A percentile compares a stretch with the other conserved stretches of the same genome.
phyloP scores from a whole-genome alignment of 2,113 vertebrate species.

The Scatophagus argus region DNA sequence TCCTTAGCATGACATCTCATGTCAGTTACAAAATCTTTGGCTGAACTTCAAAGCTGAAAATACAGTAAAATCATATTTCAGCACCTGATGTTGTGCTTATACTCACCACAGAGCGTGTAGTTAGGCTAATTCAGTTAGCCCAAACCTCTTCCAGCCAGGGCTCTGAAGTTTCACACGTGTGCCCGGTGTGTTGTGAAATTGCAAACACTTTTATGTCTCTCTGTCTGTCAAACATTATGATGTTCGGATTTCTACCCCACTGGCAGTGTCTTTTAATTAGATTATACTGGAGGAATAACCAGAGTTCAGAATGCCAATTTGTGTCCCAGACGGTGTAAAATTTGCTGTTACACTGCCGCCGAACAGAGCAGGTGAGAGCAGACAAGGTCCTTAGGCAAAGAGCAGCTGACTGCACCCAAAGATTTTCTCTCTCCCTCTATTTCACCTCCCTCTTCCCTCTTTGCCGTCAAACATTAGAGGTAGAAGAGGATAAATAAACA shows the following conservation, averaged over 20 bases:
- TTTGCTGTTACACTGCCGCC: slow-evolving; percentile 74
- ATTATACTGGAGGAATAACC: slow-evolving; percentile 78
- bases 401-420: slow-evolving; percentile 61
- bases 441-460: slow-evolving; percentile 32
- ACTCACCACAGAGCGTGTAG: slow-evolving; percentile 63
- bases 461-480: slow-evolving; percentile 49
- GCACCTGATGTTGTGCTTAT: slow-evolving; percentile 58
- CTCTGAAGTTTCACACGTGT: slow-evolving; percentile 73
- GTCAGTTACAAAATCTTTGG: slow-evolving; percentile 66
- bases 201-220: slow-evolving; percentile 79
- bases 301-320: slow-evolving; percentile 80
- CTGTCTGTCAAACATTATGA: slow-evolving; percentile 80
- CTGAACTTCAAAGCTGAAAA: slow-evolving; percentile 73
- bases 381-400: slow-evolving; percentile 76
- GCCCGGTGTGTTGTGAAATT: slow-evolving; percentile 69
- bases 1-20: slow-evolving; percentile 61
- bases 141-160: slow-evolving; percentile 65
- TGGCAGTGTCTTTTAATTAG: slow-evolving; percentile 83
- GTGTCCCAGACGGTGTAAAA: slow-evolving; percentile 82
- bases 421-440: slow-evolving; percentile 36
- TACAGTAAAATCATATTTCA: slow-evolving; percentile 65
- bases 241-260: slow-evolving; percentile 76
- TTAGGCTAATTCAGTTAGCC: slow-evolving; percentile 71
- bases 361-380: slow-evolving; percentile 79
- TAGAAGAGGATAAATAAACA: slow-evolving; percentile 69